Evolutionary conservation across 2,888 invertebrate genomes (phyloP), one percentile per base, ranked within the genome.

Genomic region (Drosophila maculinotata): DNA sequence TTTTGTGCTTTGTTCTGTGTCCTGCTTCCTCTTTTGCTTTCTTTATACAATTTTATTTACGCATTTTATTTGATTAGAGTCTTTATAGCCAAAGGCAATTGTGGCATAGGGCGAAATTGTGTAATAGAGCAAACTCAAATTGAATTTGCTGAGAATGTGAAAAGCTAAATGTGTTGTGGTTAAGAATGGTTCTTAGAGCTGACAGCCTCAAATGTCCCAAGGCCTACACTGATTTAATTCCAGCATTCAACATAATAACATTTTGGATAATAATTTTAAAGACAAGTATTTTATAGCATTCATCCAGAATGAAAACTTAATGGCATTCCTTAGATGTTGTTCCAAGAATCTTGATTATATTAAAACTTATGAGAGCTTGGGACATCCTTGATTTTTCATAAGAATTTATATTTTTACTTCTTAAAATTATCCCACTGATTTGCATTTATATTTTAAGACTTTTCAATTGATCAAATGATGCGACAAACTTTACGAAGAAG

Each of bases 41-140:
- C 35, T 57, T 51, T 53, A 23, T 49, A 62, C 44, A 84, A 81
- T 82, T 75, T 64, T 66, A 81, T 84, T 77, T 81, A 84, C 74
- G 71, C 77, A 81, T 64, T 79, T 76, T 59, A 80, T 81, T 84
- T 62, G 65, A 79, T 85, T 84, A 79, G 65, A 64, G 65, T 62
- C 30, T 49, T 58, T 52, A 33, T 41, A 44, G 30, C 62, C 71
- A 49, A 59, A 49, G 71, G 63, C 67, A 68, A 75, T 74, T 67
- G 62, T 53, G 44, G 49, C 53, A 45, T 57, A 53, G 49, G 12
- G 1, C 31, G 15, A 71, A 79, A 74, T 70, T 81, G 79, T 58
- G 69, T 80, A 80, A 80, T 69, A 73, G 66, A 70, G 70, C 70
- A 45, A 58, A 60, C 44, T 63, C 52, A 71, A 85, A 81, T 77